A percentile compares a stretch with the other conserved stretches of the same genome.
Conservation (phyloP, 2,113 vertebrate genomes). For the Ochotona princeps region DNA sequence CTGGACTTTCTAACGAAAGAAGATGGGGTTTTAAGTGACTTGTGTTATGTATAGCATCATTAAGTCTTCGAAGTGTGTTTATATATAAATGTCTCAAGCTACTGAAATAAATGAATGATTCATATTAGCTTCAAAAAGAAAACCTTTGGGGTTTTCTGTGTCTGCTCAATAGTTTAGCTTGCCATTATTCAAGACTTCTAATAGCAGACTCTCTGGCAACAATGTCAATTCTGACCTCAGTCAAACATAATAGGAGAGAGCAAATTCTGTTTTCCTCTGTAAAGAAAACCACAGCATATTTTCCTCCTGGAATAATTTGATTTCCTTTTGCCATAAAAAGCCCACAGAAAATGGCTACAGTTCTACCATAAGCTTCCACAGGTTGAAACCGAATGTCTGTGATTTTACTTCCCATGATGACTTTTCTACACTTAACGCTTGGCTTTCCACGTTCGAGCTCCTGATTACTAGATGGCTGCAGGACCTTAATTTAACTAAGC, state of each 20-base stretch:
- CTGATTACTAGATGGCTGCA: conserved; percentile 68
- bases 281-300: conserved; percentile 73
- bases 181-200: conserved; percentile 56
- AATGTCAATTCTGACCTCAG: conserved; percentile 62
- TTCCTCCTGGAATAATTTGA: conserved; percentile 75
- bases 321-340: conserved; percentile 73
- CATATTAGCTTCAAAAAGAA: conserved; percentile 57
- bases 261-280: conserved; percentile 43
- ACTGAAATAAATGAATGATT: conserved; percentile 77
- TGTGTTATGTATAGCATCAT: conserved; percentile 52
- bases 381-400: conserved; percentile 66
- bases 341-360: conserved; percentile 28
- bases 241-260: conserved; percentile 51
- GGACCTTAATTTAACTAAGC: conserved; percentile 74
- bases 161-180: conserved; percentile 58
- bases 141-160: conserved; percentile 61
- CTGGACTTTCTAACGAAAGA: conserved; percentile 49
- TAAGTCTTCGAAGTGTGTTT: conserved; percentile 70
- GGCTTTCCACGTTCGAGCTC: conserved; percentile 74
- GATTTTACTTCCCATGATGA: conserved; percentile 68
- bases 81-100: conserved; percentile 65
- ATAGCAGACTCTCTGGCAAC: conserved; percentile 67
- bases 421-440: conserved; percentile 67
- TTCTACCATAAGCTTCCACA: conserved; percentile 45
- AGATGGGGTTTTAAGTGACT: conserved; percentile 65